phyloP scores from a whole-genome alignment of 2,888 invertebrate genomes.

The Eudasyphora cyanicolor region DNA sequence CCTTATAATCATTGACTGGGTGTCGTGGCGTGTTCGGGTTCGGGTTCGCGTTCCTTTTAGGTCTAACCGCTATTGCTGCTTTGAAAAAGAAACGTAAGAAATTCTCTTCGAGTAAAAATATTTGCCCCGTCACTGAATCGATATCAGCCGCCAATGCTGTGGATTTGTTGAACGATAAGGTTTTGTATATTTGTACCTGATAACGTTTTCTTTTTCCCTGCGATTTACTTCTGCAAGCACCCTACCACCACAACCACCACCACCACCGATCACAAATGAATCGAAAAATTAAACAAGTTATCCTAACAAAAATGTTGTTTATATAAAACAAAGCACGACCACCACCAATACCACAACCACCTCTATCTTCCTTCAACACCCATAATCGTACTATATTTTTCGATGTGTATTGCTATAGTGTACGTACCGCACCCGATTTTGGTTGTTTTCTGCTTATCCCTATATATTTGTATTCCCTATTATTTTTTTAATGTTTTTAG shows the following conservation, averaged over 20 bases:
- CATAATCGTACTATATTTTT: not conserved
- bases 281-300: constrained; percentile 19
- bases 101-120: constrained; percentile 89
- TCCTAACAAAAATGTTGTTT: constrained; percentile 41
- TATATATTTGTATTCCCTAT: not conserved
- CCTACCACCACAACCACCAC: constrained; percentile 38
- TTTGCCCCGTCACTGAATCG: constrained; percentile 82
- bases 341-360: not conserved
- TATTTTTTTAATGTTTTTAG: not conserved
- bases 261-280: constrained; percentile 54
- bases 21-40: not conserved
- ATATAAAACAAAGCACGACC: constrained; percentile 33
- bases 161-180: constrained; percentile 76
- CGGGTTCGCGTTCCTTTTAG: constrained; percentile 65
- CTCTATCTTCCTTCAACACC: not conserved
- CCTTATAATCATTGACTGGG: no score
- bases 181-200: constrained; percentile 71
- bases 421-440: constrained; percentile 42
- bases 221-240: constrained; percentile 56
- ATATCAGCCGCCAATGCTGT: constrained; percentile 72
- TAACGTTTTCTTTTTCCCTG: constrained; percentile 47
- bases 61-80: constrained; percentile 84
- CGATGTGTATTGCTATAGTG: constrained; percentile 40
- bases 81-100: constrained; percentile 90
- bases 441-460: constrained; percentile 18